Percentiles rank a stretch among this genome's conserved stretches.
Evolutionary conservation across 2,797 vertebrate species (phyloP).

Genomic region (Tenualosa ilisha): DNA sequence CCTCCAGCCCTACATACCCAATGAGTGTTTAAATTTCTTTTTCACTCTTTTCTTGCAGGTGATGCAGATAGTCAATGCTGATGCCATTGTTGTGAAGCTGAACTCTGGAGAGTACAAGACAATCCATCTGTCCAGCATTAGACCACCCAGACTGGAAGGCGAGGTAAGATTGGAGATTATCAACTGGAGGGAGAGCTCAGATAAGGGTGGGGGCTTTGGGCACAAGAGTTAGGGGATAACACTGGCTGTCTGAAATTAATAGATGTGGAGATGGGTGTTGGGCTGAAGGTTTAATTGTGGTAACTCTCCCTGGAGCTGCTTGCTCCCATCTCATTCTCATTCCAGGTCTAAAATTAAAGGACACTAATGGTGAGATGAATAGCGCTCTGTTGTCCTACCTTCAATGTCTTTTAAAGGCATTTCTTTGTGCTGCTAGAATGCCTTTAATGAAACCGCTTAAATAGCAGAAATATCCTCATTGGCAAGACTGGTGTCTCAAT

Average conservation of each 20-base stretch:
- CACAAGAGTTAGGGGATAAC: not conserved
- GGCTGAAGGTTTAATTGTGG: constrained; percentile 7
- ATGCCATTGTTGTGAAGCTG: constrained; percentile 92
- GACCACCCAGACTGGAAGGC: constrained; percentile 90
- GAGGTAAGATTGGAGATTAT: constrained; percentile 71
- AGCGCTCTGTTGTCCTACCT: constrained; percentile 38
- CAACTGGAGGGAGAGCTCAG: not conserved
- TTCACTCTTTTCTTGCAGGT: constrained; percentile 71
- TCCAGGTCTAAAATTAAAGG: constrained; percentile 43
- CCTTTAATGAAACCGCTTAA: too few species aligned
- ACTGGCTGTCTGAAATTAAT: not conserved
- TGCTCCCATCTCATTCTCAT: constrained; percentile 33
- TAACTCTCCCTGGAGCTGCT: constrained; percentile 28
- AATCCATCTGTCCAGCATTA: constrained; percentile 94
- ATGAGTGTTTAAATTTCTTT: not conserved
- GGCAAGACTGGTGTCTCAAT: too few species aligned
- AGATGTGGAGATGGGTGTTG: not conserved
- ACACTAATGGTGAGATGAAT: constrained; percentile 36
- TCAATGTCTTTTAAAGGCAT: constrained; percentile 33
- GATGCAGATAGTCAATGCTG: constrained; percentile 94
- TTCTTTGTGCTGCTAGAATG: too few species aligned
- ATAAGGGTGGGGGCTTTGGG: too few species aligned
- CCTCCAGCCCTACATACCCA: not conserved
- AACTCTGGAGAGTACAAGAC: constrained; percentile 95
- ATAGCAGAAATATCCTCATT: too few species aligned